Percentiles rank a stretch among this genome's conserved stretches.
phyloP scores from a whole-genome alignment of 2,888 invertebrate genomes.

The Sussaba pulchella region DNA sequence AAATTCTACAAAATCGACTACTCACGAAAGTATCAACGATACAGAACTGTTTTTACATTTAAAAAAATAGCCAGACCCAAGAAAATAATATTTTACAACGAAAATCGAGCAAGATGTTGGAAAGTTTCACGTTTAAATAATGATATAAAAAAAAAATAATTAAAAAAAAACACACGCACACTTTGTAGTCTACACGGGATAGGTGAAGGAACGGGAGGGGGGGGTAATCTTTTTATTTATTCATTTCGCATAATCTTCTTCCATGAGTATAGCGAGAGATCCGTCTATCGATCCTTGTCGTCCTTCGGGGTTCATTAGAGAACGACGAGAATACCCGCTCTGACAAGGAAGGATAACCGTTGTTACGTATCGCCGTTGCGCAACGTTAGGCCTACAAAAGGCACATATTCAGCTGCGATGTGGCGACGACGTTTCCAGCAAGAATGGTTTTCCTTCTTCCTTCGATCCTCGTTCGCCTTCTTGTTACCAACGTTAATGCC shows the following conservation, averaged over 20 bases:
- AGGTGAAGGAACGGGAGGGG: not conserved
- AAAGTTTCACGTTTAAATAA: too few relatives aligned
- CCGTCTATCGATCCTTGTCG: not conserved
- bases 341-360: constrained; percentile 56
- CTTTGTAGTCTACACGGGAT: too few relatives aligned
- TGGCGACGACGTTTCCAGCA: not conserved
- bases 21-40: too few relatives aligned
- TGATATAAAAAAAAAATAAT: too few relatives aligned
- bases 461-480: not conserved
- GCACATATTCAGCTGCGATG: constrained; percentile 26
- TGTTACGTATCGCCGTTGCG: constrained; percentile 33
- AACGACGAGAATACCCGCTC: constrained; percentile 9
- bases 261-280: not conserved
- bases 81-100: too few relatives aligned
- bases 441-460: constrained; percentile 5
- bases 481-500: too few relatives aligned
- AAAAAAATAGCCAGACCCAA: too few relatives aligned
- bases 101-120: too few relatives aligned
- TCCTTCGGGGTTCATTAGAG: not conserved
- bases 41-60: too few relatives aligned
- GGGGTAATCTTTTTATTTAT: not conserved
- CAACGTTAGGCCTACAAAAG: constrained; percentile 58
- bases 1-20: too few relatives aligned
- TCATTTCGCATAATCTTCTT: constrained; percentile 7
- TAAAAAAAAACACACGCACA: too few relatives aligned